A percentile compares a stretch with the other conserved stretches of the same genome.
Evolutionary conservation across 2,797 vertebrate genomes (phyloP).

Genomic region (Syndactyla subalaris): DNA sequence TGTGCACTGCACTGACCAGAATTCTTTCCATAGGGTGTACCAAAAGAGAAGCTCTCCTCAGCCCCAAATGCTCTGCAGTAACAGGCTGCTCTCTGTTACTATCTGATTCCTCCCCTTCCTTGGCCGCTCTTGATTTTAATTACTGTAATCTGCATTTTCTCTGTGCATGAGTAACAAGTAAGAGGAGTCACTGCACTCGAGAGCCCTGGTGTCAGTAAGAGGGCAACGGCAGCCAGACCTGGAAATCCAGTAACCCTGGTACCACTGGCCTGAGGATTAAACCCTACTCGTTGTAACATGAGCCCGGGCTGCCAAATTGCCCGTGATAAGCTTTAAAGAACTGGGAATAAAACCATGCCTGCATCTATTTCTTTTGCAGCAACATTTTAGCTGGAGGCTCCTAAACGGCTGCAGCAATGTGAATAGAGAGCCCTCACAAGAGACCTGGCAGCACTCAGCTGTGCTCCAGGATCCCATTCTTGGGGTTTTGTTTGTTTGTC

Average conservation of each 20-base stretch:
- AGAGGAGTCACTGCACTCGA: accelerated
- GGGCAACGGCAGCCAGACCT: background rate
- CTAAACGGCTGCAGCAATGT: background rate
- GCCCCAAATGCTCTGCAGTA: background rate
- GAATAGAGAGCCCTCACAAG: background rate
- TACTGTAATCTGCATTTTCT: background rate
- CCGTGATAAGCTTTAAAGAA: background rate
- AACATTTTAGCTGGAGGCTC: constrained; percentile 22
- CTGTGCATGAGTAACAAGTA: background rate
- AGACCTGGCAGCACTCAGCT: background rate
- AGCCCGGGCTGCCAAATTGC: background rate
- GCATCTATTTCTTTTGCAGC: background rate
- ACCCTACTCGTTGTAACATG: background rate
- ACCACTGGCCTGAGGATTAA: background rate
- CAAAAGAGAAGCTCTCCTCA: background rate
- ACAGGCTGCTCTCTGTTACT: background rate
- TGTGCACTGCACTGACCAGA: too few species aligned
- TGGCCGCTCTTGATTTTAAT: background rate
- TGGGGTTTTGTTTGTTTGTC: constrained; percentile 61
- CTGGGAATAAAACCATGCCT: background rate
- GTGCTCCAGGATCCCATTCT: background rate
- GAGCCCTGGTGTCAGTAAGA: background rate
- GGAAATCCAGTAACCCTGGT: background rate
- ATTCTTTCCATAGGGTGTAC: accelerated
- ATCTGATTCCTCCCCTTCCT: background rate